Evolutionary conservation across 2,888 invertebrate genomes (phyloP), one percentile per base, ranked within the genome.

Genomic region (Caenorhabditis uteleia): DNA sequence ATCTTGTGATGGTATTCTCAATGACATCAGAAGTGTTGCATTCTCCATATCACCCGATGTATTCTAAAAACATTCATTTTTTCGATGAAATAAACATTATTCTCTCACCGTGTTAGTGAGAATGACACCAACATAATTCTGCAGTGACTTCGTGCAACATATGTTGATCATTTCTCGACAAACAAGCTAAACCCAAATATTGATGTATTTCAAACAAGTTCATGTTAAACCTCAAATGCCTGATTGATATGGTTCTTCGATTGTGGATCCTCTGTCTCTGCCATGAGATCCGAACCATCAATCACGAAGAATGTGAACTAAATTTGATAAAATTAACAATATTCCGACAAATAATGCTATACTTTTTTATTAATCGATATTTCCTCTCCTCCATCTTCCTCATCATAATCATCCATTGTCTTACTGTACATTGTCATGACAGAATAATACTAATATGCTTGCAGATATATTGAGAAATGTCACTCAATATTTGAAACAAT

Each of bases 91-190:
- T 34, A 12, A 12, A 16, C 27, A 14, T 21, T 14, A 3, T 29
- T 7, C n/a, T 20, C 26, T 25, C 14, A 74, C 74, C 50, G 70
- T 73, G 40, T 68, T 61, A 2, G 72, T 67, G 10, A 75, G 45
- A 25, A 75, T 61, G 8, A 75, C 53, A 36, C 72, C 72, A 18
- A 73, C 45, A 51, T 67, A 59, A 29, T 72, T 70, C 26, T 64
- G 62, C 31, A 69, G 48, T n/a, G 58, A 57, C 12, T 58, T 34
- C n/a, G 46, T 53, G 36, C 67, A 64, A 34, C 70, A 67, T 3
- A 70, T 54, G 18, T 61, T 58, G 16, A 70, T 51, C 26, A 67
- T 31, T 49, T 70, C 66, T 40, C 55, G 20, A 25, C 50, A 31
- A 12, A 67, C 42, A 20, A 62, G 38, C 62, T 66, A 33, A 12